Conservation (phyloP, 2,888 invertebrate species). For the Myopa testacea region DNA sequence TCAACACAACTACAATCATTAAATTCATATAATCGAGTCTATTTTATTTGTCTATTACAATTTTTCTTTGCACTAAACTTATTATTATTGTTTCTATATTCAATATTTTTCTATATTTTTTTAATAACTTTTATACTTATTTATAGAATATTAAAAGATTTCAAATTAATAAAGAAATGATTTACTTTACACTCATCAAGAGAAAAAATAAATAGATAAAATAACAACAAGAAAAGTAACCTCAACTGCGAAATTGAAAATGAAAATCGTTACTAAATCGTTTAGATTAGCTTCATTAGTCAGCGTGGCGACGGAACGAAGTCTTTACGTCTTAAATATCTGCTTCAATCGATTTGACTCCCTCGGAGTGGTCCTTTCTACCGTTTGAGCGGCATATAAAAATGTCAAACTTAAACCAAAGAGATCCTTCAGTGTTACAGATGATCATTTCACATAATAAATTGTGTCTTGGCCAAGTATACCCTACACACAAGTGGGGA, state of each 20-base stretch:
- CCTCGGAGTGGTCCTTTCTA: not conserved
- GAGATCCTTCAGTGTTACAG: not conserved
- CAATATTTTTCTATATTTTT: too few species aligned
- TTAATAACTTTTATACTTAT: too few species aligned
- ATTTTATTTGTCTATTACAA: too few species aligned
- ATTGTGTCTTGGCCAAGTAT: not conserved
- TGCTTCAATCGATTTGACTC: not conserved
- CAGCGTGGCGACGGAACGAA: slow-evolving; percentile 4
- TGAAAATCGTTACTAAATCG: not conserved
- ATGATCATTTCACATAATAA: not conserved
- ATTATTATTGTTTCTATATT: too few species aligned
- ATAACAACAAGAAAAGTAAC: not conserved
- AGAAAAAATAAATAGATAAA: too few species aligned
- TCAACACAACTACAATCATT: too few species aligned
- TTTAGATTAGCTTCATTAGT: not conserved
- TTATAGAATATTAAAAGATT: too few species aligned
- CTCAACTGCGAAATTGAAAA: not conserved
- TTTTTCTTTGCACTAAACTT: too few species aligned
- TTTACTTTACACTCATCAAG: not conserved
- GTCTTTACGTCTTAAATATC: not conserved
- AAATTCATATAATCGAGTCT: too few species aligned
- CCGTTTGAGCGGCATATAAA: not conserved
- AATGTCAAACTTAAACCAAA: not conserved
- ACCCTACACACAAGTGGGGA: not conserved
- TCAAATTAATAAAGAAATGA: too few species aligned